Conservation (phyloP, 2,797 vertebrate species). For the Pipistrellus nathusii region DNA sequence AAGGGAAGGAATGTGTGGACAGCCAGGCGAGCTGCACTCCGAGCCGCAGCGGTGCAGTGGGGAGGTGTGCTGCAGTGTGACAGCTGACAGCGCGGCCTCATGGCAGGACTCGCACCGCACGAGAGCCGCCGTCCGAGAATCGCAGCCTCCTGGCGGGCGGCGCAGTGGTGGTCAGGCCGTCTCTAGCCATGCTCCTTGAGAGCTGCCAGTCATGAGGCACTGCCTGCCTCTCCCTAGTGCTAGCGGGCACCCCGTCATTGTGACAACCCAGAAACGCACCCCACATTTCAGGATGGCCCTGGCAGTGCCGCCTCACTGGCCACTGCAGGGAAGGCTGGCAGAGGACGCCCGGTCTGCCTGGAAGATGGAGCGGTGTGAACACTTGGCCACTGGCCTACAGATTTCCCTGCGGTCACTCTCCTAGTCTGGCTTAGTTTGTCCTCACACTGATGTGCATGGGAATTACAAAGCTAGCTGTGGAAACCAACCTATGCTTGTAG, state of each 20-base stretch:
- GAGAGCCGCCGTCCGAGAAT: fast-evolving
- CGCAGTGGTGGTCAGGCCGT: too few species aligned
- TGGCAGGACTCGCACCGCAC: fast-evolving
- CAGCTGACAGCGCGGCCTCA: fast-evolving
- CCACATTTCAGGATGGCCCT: background rate
- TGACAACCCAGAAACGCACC: background rate
- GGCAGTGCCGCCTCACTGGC: background rate
- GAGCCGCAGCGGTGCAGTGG: fast-evolving
- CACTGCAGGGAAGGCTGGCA: background rate
- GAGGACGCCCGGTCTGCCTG: fast-evolving
- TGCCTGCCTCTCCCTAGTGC: background rate
- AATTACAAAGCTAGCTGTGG: fast-evolving
- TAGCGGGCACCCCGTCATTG: background rate
- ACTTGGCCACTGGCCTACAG: too few species aligned
- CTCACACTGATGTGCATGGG: fast-evolving
- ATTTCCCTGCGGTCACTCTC: background rate
- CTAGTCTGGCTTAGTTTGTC: background rate
- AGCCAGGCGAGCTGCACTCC: fast-evolving
- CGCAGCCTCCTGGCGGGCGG: background rate
- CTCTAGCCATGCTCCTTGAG: background rate
- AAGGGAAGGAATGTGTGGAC: background rate
- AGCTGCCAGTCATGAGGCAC: background rate
- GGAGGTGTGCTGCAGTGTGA: background rate
- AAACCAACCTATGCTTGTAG: fast-evolving
- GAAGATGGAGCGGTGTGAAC: background rate